A percentile compares a stretch with the other conserved stretches of the same genome.
These are phyloP conservation scores for Galerucella calmariensis DNA, from an alignment of 2,888 invertebrate species.

Conservation along the genomic window DNA sequence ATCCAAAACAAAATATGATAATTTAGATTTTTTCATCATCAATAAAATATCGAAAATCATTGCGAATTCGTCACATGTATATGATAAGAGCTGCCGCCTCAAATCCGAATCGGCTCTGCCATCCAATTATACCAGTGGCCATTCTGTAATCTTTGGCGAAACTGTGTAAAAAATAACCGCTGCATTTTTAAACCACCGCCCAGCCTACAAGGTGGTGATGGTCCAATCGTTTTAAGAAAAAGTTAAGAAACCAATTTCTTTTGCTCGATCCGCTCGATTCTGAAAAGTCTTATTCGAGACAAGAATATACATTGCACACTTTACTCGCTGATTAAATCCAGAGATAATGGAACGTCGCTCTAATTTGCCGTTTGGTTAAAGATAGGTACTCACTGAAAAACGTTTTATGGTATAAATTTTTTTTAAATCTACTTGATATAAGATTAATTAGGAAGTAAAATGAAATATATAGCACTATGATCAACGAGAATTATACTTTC, in stretches of 20 bases:
- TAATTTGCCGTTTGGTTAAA: slow-evolving; percentile 14
- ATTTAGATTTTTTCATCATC: neutral
- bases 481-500: too few relatives aligned
- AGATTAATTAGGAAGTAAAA: too few relatives aligned
- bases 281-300: slow-evolving; percentile 36
- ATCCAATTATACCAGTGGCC: slow-evolving; percentile 36
- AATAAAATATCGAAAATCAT: neutral
- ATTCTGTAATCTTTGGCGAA: too few relatives aligned
- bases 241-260: slow-evolving; percentile 39
- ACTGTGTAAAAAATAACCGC: slow-evolving; percentile 36
- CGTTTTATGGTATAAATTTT: neutral
- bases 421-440: neutral
- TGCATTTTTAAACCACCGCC: slow-evolving; percentile 22
- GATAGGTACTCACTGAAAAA: neutral
- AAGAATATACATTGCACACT: slow-evolving; percentile 41
- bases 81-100: neutral
- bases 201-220: slow-evolving; percentile 1
- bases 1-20: neutral
- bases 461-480: too few relatives aligned
- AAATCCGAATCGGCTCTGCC: slow-evolving; percentile 27
- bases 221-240: slow-evolving; percentile 23
- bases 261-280: slow-evolving; percentile 30
- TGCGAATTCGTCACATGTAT: slow-evolving; percentile 33
- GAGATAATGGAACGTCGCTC: slow-evolving; percentile 27
- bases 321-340: slow-evolving; percentile 35